Percentiles rank a stretch among this genome's conserved stretches.
phyloP scores from a whole-genome alignment of 1,140 invertebrate genomes.

The Drosophila orena region DNA sequence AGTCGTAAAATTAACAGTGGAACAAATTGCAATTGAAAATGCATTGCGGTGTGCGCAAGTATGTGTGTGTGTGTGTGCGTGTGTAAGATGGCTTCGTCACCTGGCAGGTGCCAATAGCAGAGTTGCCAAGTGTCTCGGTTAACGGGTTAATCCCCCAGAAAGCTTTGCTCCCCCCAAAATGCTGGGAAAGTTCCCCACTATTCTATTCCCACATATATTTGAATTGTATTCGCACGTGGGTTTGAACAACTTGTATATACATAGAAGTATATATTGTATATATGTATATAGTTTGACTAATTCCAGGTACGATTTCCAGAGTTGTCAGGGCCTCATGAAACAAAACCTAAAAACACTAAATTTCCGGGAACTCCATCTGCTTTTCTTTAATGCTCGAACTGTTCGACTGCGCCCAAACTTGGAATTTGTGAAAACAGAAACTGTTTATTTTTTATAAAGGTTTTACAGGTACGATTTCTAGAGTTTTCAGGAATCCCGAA shows the following conservation, averaged over 20 bases:
- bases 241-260: no score
- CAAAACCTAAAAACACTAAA: no score
- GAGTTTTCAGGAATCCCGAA: background rate
- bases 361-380: no score
- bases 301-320: no score
- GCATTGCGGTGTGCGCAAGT: constrained; percentile 28
- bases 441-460: no score
- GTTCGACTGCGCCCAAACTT: no score
- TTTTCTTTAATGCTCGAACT: no score
- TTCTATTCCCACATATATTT: background rate
- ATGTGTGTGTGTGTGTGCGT: constrained; percentile 10
- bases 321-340: no score
- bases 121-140: constrained; percentile 7
- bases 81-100: constrained; percentile 5
- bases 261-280: no score
- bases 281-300: no score
- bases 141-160: constrained; percentile 7
- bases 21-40: constrained; percentile 56
- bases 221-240: background rate
- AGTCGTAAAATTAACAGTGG: constrained; percentile 60
- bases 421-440: no score
- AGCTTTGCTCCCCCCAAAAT: background rate
- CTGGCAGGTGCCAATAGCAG: constrained; percentile 39
- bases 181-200: background rate
- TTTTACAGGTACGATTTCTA: background rate